Evolutionary conservation across 1,140 invertebrate genomes (phyloP).

Genomic region (Bradynema listronoti): DNA sequence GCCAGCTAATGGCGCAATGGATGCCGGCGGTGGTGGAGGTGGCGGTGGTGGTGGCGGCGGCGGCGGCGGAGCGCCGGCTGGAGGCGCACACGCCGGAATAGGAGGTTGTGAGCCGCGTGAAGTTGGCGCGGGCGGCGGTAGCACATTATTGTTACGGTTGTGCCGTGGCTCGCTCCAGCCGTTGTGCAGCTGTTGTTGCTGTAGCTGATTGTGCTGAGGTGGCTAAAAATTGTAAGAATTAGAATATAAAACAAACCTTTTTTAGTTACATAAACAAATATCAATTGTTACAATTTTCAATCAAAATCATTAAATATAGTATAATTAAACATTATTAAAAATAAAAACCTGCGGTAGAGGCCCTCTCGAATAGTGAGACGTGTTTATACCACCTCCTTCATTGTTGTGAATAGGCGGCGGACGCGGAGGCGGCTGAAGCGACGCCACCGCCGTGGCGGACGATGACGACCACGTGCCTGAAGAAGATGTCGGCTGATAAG

Average conservation of each 20-base stretch:
- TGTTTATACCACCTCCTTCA: no score
- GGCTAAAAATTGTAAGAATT: no score
- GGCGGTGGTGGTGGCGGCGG: slow-evolving; percentile 24
- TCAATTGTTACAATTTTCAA: no score
- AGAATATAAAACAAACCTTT: no score
- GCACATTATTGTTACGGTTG: not conserved
- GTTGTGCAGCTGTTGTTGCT: not conserved
- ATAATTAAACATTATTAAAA: no score
- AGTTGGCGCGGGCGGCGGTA: no score
- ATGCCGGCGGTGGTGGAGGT: not conserved
- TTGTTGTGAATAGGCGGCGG: slow-evolving; percentile 3
- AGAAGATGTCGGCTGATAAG: no score
- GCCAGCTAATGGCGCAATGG: not conserved
- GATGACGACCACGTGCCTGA: not conserved
- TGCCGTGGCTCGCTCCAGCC: not conserved
- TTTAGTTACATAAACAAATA: no score
- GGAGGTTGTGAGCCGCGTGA: not conserved
- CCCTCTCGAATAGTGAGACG: no score
- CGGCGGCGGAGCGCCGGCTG: not conserved
- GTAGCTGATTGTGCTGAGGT: no score
- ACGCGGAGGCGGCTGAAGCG: slow-evolving; percentile 12
- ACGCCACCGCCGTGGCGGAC: not conserved
- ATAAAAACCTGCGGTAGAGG: no score
- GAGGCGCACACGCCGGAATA: not conserved
- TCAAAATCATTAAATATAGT: no score